Percentiles rank a stretch among this genome's conserved stretches.
phyloP scores from a whole-genome alignment of 2,888 invertebrate genomes.

The Crossocerus cetratus region DNA sequence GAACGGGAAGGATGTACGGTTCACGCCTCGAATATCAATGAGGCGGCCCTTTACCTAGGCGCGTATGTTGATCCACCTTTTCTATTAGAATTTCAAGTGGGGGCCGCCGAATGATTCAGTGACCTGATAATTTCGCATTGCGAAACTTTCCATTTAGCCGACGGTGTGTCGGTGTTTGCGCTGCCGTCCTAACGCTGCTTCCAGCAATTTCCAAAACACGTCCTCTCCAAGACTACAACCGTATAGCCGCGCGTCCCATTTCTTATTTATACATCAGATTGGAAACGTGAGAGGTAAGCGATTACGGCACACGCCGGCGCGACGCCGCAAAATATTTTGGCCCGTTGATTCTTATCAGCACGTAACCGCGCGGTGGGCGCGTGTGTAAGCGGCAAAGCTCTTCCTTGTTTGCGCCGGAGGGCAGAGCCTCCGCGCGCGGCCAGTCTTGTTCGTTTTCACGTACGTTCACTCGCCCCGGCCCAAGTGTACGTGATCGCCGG shows the following conservation, averaged over 20 bases:
- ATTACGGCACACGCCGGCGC: not conserved
- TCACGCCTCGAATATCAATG: constrained; percentile 16
- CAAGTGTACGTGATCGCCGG: no score
- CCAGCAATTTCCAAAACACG: not conserved
- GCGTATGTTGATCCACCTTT: constrained; percentile 26
- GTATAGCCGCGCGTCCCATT: no score
- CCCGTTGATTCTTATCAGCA: not conserved
- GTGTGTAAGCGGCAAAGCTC: not conserved
- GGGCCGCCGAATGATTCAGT: constrained; percentile 33
- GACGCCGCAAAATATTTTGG: not conserved
- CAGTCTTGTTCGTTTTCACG: no score
- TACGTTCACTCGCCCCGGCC: no score
- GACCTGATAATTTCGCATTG: constrained; percentile 39
- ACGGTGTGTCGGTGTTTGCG: not conserved
- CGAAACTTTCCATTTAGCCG: constrained; percentile 32
- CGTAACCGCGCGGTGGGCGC: not conserved
- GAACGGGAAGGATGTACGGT: no score
- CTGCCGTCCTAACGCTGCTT: not conserved
- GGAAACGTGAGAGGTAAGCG: not conserved
- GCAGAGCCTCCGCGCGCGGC: no score
- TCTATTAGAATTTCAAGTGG: constrained; percentile 43
- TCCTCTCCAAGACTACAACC: not conserved
- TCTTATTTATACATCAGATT: not conserved
- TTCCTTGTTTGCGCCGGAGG: constrained; percentile 5
- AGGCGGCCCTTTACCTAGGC: constrained; percentile 14